These are phyloP conservation scores for Drosophila nigritarsus DNA, from an alignment of 2,888 invertebrate species.

Conservation along the genomic window DNA sequence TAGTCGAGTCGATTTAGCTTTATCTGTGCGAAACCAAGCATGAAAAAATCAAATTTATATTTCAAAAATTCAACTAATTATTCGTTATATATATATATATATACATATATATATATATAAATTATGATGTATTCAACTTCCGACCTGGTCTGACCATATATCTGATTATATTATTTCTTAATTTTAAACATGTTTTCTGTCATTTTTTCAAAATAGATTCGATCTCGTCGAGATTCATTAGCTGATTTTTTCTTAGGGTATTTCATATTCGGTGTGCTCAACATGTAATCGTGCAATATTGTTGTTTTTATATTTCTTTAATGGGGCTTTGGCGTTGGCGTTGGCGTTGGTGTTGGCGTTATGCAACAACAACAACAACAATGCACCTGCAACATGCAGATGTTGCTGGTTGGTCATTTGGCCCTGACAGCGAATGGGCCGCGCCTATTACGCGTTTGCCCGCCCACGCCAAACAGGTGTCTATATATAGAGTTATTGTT, in stretches of 20 bases:
- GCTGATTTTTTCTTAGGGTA: neutral
- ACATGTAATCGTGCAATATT: neutral
- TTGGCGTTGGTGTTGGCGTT: slow-evolving; percentile 46
- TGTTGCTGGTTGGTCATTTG: slow-evolving; percentile 28
- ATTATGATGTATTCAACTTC: neutral
- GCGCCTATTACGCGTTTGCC: slow-evolving; percentile 12
- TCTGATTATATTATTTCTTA: no score
- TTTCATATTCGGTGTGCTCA: neutral
- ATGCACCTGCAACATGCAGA: slow-evolving; percentile 52
- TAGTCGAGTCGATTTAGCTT: no score
- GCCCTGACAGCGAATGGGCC: slow-evolving; percentile 49
- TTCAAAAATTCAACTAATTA: no score
- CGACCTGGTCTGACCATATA: neutral
- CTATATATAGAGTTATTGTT: slow-evolving; percentile 30
- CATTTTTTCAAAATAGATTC: no score
- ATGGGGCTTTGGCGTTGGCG: slow-evolving; percentile 10
- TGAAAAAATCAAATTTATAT: no score
- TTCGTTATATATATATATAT: neutral
- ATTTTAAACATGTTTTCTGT: no score
- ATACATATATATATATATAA: neutral
- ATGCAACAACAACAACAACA: slow-evolving; percentile 18
- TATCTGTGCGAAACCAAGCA: no score
- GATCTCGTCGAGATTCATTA: no score
- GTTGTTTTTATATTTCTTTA: neutral
- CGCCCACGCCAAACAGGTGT: slow-evolving; percentile 46